A percentile compares a stretch with the other conserved stretches of the same genome.
Evolutionary conservation across 2,888 invertebrate species (phyloP).

Genomic region (Epinotia brunnichana): DNA sequence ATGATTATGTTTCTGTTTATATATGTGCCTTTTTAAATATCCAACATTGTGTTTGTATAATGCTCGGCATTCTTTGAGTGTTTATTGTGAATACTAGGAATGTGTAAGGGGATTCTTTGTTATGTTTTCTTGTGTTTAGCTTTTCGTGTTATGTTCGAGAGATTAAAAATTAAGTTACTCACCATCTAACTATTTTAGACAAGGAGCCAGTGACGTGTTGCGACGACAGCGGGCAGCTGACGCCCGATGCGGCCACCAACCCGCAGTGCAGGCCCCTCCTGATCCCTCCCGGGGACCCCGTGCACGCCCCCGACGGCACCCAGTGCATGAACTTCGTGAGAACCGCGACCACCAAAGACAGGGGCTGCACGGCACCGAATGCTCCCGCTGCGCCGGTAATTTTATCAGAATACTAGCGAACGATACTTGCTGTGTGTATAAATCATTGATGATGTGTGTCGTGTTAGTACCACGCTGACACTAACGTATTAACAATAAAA

Average conservation of each 20-base stretch:
- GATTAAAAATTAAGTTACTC: not conserved
- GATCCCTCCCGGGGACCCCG: constrained; percentile 69
- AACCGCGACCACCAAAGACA: constrained; percentile 86
- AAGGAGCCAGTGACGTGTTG: constrained; percentile 70
- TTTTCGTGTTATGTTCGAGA: too few relatives aligned
- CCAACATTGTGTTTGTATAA: not conserved
- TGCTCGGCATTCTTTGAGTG: not conserved
- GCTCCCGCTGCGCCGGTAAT: constrained; percentile 89
- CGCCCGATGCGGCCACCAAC: constrained; percentile 61
- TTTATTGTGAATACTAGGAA: not conserved
- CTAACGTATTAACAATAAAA: too few relatives aligned
- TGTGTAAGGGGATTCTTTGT: not conserved
- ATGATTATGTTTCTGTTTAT: not conserved
- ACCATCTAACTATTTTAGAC: constrained; percentile 54
- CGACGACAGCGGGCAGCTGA: constrained; percentile 66
- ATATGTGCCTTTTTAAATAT: not conserved
- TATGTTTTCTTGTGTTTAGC: too few relatives aligned
- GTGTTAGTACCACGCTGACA: not conserved
- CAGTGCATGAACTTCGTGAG: constrained; percentile 90
- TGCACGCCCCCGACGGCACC: constrained; percentile 79
- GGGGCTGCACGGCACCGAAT: constrained; percentile 85
- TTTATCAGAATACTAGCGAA: constrained; percentile 15
- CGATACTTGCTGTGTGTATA: too few relatives aligned
- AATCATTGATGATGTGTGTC: not conserved
- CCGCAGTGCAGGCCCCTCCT: constrained; percentile 73